Base-by-base conservation (phyloP, 92 coral and sea anemone genomes). In the Palythoa heliodiscus region DNA sequence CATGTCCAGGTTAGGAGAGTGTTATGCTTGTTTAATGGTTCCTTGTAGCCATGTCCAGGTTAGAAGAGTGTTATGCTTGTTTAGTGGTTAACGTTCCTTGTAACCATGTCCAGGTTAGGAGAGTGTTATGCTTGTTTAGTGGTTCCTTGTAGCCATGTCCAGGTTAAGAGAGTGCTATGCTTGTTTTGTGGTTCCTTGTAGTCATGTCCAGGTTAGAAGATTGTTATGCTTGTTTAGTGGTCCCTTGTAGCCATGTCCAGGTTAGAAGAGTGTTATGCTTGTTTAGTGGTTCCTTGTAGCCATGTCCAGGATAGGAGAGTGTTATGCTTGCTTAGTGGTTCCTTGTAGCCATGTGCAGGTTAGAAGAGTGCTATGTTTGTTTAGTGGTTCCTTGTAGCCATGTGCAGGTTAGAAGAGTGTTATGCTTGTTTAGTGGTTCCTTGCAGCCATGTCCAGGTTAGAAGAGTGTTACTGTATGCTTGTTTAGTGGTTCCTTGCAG, bases 171-270 rank as follows among this genome's bases (percentile, higher is more conserved):
- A 37, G 15, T 3, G 1, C 29, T 37, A 15, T 70, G 43, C 0
- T 37, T 23, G 7, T 67, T 14, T 20, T n/a, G 35, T 10, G 2
- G 82, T 14, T 16, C 66, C 11, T 7, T 25, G 68, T 0, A 0
- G 3, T 67, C 82, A 0, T 76, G 82, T 24, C 82, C 82, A 54
- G 68, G 82, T 29, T 76, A 7, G 43, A 70, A 37, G 19, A 37
- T 4, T 3, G 1, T 70, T 37, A 15, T 70, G 43, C 0, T 37
- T 23, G 7, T 67, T 14, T 20, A 67, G 35, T 10, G 2, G 10
- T n/a, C n/a, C n/a, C 11, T 7, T 25, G 68, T 0, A 0, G 3
- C 82, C 82, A 0, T 76, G 82, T 24, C 82, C 82, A 54, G 68
- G 82, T 29, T 76, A 7, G 43, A 70, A 37, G 19, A 37, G 15